These are phyloP conservation scores for Xestia c-nigrum DNA, from an alignment of 2,888 invertebrate species.

Conservation along the genomic window DNA sequence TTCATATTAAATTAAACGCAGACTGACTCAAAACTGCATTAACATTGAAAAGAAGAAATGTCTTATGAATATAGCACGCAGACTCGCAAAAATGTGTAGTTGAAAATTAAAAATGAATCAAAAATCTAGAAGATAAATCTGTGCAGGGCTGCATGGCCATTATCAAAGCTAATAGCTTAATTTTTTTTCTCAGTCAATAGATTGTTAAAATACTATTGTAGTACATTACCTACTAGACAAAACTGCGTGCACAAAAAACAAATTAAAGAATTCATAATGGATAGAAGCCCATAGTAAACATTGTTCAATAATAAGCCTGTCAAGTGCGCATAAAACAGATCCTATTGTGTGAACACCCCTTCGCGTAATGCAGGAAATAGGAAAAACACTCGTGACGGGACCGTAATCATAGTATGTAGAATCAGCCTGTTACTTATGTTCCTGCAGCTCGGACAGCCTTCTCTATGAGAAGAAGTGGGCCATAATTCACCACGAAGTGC, in stretches of 20 bases:
- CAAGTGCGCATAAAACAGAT: neutral
- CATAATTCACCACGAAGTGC: neutral
- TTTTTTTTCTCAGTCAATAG: no score
- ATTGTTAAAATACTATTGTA: neutral
- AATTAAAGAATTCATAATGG: neutral
- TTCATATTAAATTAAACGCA: neutral
- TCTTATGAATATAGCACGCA: no score
- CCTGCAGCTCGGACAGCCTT: neutral
- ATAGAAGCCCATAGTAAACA: neutral
- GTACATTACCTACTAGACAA: neutral
- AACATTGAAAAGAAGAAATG: no score
- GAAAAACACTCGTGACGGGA: conserved; percentile 8
- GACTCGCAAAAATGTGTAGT: no score
- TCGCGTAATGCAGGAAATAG: conserved; percentile 1
- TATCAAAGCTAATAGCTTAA: no score
- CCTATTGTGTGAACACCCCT: conserved; percentile 3
- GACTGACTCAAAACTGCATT: neutral
- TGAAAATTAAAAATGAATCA: no score
- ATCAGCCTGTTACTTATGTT: neutral
- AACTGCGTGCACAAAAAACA: neutral
- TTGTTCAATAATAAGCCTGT: neutral
- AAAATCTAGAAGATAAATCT: no score
- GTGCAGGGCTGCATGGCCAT: no score
- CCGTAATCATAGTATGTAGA: neutral
- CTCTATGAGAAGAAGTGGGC: neutral